A percentile compares a stretch with the other conserved stretches of the same genome.
phyloP scores from a whole-genome alignment of 2,797 vertebrate species.

The Nannoperca australis region DNA sequence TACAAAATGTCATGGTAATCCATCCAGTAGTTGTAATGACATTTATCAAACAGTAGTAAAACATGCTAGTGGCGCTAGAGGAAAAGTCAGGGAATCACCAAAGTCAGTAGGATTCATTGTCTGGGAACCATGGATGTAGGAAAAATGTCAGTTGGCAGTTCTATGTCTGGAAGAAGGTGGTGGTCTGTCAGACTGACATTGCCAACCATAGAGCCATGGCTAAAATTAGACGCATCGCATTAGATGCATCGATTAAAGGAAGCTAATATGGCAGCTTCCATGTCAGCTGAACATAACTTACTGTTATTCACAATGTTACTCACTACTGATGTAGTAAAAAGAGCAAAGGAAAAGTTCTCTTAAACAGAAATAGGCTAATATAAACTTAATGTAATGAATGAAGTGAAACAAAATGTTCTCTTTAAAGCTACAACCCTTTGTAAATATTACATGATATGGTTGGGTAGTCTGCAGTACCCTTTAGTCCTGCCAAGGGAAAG shows the following conservation, averaged over 20 bases:
- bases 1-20: too few species aligned
- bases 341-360: too few species aligned
- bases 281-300: too few species aligned
- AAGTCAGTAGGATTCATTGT: too few species aligned
- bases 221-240: background rate
- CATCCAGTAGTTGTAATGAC: too few species aligned
- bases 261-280: background rate
- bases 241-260: background rate
- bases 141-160: too few species aligned
- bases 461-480: background rate
- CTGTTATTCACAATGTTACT: background rate
- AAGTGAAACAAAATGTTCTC: background rate
- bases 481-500: background rate
- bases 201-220: background rate
- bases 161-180: too few species aligned
- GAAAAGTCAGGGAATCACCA: too few species aligned
- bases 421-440: background rate
- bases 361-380: background rate
- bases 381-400: background rate
- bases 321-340: background rate
- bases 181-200: too few species aligned
- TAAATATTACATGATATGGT: background rate
- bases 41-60: too few species aligned
- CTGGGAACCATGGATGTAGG: too few species aligned
- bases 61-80: too few species aligned